A percentile compares a stretch with the other conserved stretches of the same genome.
phyloP scores from a whole-genome alignment of 2,797 vertebrate species.

The Phyllotis vaccarum region DNA sequence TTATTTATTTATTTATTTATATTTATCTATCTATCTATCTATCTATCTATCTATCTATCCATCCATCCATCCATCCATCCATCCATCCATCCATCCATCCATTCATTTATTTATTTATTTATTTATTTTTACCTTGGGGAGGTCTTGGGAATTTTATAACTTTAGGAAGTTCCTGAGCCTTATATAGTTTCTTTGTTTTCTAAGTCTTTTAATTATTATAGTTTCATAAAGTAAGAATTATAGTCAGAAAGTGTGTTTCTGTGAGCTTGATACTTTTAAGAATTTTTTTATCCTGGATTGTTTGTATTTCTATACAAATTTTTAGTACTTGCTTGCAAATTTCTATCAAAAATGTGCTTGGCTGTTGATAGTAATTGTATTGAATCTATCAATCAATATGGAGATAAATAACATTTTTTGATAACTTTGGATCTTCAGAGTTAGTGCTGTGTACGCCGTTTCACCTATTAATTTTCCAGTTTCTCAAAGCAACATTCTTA shows the following conservation, averaged over 20 bases:
- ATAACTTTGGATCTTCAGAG: neutral
- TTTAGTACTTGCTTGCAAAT: conserved; percentile 11
- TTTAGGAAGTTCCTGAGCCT: neutral
- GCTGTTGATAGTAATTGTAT: conserved; percentile 25
- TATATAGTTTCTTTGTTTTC: neutral
- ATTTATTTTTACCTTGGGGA: too few species aligned
- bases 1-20: too few species aligned
- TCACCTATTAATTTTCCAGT: conserved; percentile 35
- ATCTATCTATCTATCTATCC: too few species aligned
- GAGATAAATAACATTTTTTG: neutral
- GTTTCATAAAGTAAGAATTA: neutral
- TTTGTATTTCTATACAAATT: conserved; percentile 31
- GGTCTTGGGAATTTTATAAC: neutral
- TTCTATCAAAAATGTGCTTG: conserved; percentile 6
- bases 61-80: too few species aligned
- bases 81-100: too few species aligned
- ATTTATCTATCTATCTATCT: too few species aligned
- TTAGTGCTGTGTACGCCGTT: neutral
- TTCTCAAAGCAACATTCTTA: conserved; percentile 20
- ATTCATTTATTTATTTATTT: too few species aligned
- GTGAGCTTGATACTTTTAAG: neutral
- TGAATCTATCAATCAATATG: conserved; percentile 7
- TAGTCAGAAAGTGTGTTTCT: neutral
- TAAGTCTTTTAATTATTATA: neutral
- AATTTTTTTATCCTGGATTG: neutral